A percentile compares a stretch with the other conserved stretches of the same genome.
Evolutionary conservation across 53 echinoderm and acorn worm genomes (phyloP).

Genomic region (Astropecten irregularis): DNA sequence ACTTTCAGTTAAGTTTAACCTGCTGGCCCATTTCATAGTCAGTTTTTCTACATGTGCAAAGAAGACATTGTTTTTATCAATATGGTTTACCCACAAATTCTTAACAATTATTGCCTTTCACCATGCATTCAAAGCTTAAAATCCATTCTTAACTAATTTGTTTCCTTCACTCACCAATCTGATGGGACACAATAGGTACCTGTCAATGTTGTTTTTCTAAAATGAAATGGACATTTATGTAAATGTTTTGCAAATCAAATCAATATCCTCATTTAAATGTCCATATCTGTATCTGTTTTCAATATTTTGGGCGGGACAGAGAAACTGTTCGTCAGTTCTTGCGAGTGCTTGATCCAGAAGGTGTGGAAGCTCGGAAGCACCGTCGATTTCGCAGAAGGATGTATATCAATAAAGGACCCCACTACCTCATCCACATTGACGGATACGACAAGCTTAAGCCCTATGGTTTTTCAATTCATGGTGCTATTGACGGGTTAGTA

Average conservation of each 20-base stretch:
- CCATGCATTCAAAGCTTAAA: no score
- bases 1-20: no score
- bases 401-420: constrained; percentile 22
- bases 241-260: background rate
- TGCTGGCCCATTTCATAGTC: no score
- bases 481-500: constrained; percentile 45
- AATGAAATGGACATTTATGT: no score
- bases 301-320: background rate
- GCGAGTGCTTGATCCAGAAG: constrained; percentile 24
- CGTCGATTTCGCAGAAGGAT: constrained; percentile 21
- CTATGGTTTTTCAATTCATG: constrained; percentile 49
- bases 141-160: no score
- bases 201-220: no score
- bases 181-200: no score
- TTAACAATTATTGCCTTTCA: no score
- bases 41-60: no score
- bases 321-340: constrained; percentile 37
- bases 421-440: constrained; percentile 38
- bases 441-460: constrained; percentile 41
- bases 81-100: no score
- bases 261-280: background rate
- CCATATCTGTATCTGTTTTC: background rate
- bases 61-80: no score
- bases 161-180: no score
- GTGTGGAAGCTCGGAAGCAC: constrained; percentile 17